Evolutionary conservation across 2,888 invertebrate species (phyloP), one percentile per base, ranked within the genome.

Genomic region (Drosophila tanythrix): DNA sequence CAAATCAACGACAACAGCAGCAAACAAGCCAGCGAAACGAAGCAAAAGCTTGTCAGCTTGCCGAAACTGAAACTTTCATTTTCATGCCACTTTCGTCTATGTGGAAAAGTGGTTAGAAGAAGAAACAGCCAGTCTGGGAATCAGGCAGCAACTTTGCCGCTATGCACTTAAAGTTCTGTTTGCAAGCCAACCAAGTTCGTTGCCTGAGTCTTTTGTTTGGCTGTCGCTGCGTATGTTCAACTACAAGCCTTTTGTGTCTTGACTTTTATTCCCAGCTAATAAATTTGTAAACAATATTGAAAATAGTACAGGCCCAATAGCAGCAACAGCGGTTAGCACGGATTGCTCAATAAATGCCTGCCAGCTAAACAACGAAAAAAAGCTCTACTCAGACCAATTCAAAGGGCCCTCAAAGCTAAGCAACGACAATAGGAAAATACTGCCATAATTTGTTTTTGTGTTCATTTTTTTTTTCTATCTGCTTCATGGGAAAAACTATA

Each of bases 221-320:
- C 43, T 15, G 27, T 35, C 36, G 29, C 57, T 46, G 74, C 79
- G 73, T 76, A 53, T 65, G 64, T 59, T 64, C 50, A 59, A 65
- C 56, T 21, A 51, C 71, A 46, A 43, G 61, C 59, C 81, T 73
- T 81, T 82, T 82, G 71, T 76, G 56, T 10, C 31, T 60, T 70
- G 61, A 2, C 61, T 71, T 64, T 62, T 64, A 70, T 90, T 87
- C 86, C 90, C 87, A 87, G 90, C 78, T 84, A 83, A 90, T 88
- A 88, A 85, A 85, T 83, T 86, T 88, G 89, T 86, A 68, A 76
- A 75, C 84, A 90, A 78, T 87, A 87, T 89, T 76, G 81, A 81
- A 89, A 75, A 83, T 72, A 73, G 82, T 70, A 70, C 76, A 80
- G 63, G 65, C 68, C 53, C 59, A 71, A 76, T 62, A 62, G 52